These are phyloP conservation scores for Lysandra bellargus DNA, from an alignment of 2,888 invertebrate genomes.

Conservation along the genomic window DNA sequence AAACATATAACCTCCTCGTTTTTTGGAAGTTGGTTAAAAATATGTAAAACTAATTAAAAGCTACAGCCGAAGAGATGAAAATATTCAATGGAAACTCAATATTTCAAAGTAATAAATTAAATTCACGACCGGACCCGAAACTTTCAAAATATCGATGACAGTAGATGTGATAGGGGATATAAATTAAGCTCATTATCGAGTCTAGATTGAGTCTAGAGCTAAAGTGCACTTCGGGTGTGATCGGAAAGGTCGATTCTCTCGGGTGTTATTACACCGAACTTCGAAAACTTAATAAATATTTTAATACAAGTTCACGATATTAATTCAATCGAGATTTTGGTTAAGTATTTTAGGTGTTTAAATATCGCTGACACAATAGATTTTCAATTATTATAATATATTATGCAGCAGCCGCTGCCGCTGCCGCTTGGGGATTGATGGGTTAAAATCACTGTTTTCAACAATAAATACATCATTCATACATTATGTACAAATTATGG, in stretches of 20 bases:
- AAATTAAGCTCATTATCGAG: conserved; percentile 39
- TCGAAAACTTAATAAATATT: not conserved
- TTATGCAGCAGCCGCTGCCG: too few relatives aligned
- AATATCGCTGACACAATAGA: too few relatives aligned
- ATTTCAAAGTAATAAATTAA: not conserved
- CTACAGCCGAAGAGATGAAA: too few relatives aligned
- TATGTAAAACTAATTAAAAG: too few relatives aligned
- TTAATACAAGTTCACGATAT: not conserved
- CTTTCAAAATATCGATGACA: conserved; percentile 26
- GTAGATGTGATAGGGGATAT: conserved; percentile 27
- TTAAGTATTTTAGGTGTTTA: not conserved
- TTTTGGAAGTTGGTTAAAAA: too few relatives aligned
- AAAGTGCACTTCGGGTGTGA: conserved; percentile 32
- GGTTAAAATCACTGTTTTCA: not conserved
- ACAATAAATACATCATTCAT: not conserved
- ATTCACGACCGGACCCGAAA: not conserved
- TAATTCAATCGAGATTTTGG: not conserved
- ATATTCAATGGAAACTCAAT: not conserved
- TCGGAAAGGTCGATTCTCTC: conserved; percentile 30
- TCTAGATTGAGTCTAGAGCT: conserved; percentile 30
- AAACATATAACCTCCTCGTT: too few relatives aligned
- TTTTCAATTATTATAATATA: too few relatives aligned
- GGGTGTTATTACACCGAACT: conserved; percentile 13
- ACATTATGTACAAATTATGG: too few relatives aligned
- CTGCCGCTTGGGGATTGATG: too few relatives aligned